Base-by-base conservation (phyloP, 1,140 invertebrate genomes). In the Pseudachorutes palmiensis region DNA sequence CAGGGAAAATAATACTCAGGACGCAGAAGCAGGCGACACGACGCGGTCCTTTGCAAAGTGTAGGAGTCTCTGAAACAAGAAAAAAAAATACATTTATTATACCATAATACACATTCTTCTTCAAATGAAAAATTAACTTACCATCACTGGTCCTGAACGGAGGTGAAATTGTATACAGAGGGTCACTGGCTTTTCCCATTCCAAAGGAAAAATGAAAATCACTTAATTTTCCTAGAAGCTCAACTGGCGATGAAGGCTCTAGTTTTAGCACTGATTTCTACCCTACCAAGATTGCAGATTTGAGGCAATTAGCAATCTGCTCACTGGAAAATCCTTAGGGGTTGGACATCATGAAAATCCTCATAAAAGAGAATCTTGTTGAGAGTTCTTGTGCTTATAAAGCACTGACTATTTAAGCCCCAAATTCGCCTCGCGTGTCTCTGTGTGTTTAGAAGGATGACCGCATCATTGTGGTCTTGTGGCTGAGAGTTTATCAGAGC, bases 1-100 rank as follows among this genome's bases (percentile, higher is more conserved):
- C n/a, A n/a, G 88, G 88, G 9, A 88, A 74, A 9, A 87, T 36
- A 24, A 87, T 83, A 60, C 86, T 82, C 2, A 88, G 77, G 9
- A 84, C 70, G 64, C 87, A 84, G 36, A 89, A 80, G 29, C 84
- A 79, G 48, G 85, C 74, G 1, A 87, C 78, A 66, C 83, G 80
- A 29, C 86, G 71, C 0, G 86, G 87, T 9, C 83, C 83, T 76
- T 81, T 81, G 22, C 79, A 68, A 22, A 61, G 58, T 61, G 33
- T 5, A 30, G 22, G 29, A 26, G 5, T 36, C 66, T 68, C 33
- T 22, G 33, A 62, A 19, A 61, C 41, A 45, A 26, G 48, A 24
- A 12, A 12, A 26, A 63, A 48, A 28, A 26, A 16, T 26, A 14
- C 51, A 55, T 5, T 55, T 16, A 41, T 41, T 5, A 19, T 9